Base-by-base conservation (phyloP, 2,797 vertebrate species). In the Chromobotia macracanthus region DNA sequence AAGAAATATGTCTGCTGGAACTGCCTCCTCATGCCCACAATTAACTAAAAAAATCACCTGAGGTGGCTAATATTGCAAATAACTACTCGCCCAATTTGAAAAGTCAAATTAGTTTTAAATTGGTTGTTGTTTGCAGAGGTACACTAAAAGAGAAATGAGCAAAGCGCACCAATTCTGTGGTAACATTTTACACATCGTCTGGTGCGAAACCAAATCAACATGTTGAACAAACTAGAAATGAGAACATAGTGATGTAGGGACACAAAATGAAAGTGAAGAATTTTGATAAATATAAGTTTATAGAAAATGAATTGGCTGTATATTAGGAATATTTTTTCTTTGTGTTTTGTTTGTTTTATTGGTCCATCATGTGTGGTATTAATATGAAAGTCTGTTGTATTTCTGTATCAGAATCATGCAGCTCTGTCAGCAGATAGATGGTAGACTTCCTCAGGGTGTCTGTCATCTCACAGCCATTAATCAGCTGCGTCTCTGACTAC, bases 1-100 rank as follows among this genome's bases (percentile, higher is more conserved):
- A 90, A 91, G 87, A 89, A 89, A 92, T 93, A 83, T 86, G 84
- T 86, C 79, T 80, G 90, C 92, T 91, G n/a, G n/a, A 91, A 90
- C 79, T 64, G 53, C 71, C n/a, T 83, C 82, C 87, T 88, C n/a
- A n/a, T 80, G 87, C 83, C 86, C 90, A 89, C 92, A 92, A 93
- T 93, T 93, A 92, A 92, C 31, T 25, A 48, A 48, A 60, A 46
- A 16, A 19, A 72, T 48, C 72, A 11, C 31, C 8, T 19, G 18
- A 31, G 56, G 23, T 48, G 41, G 23, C 56, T 74, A 28, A 56
- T 51, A 51, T 16, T 23, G 60, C 28, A 63, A 50, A 31, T 50
- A 50, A 35, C 23, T 63, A n/a, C 18, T 64, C 21, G 58, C 35
- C 25, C n/a, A 64, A 63, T 51, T 64, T 3, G 12, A 64, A 23